These are phyloP conservation scores for Sebastiscus albofasciatus DNA, from an alignment of 2,797 vertebrate species.

Conservation along the genomic window DNA sequence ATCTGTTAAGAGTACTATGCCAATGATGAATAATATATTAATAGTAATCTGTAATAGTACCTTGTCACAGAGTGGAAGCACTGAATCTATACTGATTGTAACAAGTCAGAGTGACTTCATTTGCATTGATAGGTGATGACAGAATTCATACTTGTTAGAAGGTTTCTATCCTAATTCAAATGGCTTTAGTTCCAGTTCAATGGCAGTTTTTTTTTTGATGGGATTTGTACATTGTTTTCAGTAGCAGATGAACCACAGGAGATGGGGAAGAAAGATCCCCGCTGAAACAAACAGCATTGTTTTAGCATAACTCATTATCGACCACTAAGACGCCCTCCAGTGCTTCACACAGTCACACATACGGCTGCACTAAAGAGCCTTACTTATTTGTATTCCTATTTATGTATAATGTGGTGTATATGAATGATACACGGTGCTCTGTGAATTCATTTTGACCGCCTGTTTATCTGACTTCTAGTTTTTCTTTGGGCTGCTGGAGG, in stretches of 20 bases:
- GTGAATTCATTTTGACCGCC: constrained; percentile 15
- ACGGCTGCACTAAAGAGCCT: neutral
- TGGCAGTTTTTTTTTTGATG: neutral
- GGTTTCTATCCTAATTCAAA: neutral
- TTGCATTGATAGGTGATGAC: neutral
- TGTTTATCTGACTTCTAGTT: constrained; percentile 25
- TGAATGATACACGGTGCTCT: constrained; percentile 37
- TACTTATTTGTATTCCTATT: constrained; percentile 28
- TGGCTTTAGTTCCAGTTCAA: neutral
- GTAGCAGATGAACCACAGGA: neutral
- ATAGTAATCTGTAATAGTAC: neutral
- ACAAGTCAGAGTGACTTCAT: neutral
- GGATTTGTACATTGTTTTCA: neutral
- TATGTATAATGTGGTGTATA: constrained; percentile 34
- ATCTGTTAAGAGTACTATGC: neutral
- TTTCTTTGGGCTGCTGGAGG: constrained; percentile 2
- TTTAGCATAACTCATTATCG: constrained; percentile 22
- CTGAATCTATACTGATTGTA: neutral
- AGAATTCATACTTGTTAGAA: neutral
- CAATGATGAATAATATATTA: neutral
- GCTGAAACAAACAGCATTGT: constrained; percentile 5
- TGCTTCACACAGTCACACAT: neutral
- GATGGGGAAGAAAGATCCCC: neutral
- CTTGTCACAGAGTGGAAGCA: neutral
- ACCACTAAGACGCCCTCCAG: constrained; percentile 8